These are phyloP conservation scores for Alces alces DNA, from an alignment of 2,113 vertebrate genomes.

Conservation along the genomic window DNA sequence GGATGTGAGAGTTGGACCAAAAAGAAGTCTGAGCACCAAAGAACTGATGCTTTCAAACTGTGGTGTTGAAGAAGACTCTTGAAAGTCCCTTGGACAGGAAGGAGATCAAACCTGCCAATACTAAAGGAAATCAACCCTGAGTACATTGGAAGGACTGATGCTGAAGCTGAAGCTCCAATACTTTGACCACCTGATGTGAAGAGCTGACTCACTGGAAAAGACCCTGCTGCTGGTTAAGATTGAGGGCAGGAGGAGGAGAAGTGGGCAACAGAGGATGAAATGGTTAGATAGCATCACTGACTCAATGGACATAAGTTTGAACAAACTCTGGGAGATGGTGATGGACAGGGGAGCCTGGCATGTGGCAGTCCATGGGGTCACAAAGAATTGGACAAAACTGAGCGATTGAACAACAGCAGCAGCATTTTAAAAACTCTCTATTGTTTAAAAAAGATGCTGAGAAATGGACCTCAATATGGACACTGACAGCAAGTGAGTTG, in stretches of 20 bases:
- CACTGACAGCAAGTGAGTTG: accelerated
- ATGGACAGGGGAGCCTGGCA: background rate
- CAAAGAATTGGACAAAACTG: background rate
- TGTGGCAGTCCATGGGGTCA: background rate
- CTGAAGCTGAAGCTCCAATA: background rate
- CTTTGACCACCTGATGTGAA: background rate
- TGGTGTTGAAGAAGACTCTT: background rate
- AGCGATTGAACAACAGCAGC: accelerated
- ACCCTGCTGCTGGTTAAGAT: background rate
- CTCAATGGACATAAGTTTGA: background rate
- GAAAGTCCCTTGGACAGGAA: background rate
- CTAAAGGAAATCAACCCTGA: background rate
- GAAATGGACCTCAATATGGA: too few relatives aligned
- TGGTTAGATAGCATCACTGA: background rate
- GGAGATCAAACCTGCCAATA: background rate
- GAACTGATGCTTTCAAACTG: background rate
- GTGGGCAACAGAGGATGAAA: background rate
- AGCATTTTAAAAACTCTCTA: background rate
- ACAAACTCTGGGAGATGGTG: background rate
- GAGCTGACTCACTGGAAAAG: background rate
- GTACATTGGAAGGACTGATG: background rate
- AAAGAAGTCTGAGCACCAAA: background rate
- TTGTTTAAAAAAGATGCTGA: background rate
- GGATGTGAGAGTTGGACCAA: background rate
- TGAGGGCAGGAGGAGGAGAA: background rate